Conservation (phyloP, 2,113 vertebrate genomes). For the Abramis brama region DNA sequence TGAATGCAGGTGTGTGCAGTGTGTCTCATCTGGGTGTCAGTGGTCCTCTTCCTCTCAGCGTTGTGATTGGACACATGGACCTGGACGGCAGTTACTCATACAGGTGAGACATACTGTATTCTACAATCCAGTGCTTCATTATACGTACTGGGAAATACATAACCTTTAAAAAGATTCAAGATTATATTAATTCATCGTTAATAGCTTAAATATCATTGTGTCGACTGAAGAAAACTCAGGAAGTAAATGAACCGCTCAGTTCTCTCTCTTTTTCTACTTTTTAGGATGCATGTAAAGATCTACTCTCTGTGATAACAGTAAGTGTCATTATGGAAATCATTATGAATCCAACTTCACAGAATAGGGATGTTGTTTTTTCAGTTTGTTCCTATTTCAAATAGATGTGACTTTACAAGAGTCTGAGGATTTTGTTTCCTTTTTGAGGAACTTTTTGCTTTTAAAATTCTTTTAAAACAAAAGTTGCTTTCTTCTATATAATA, state of each 20-base stretch:
- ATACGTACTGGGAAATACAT: neutral
- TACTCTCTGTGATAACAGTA: neutral
- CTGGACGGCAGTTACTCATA: neutral
- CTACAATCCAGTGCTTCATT: neutral
- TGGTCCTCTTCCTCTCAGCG: constrained; percentile 47
- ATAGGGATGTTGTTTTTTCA: neutral
- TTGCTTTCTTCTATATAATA: neutral
- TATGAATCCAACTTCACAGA: neutral
- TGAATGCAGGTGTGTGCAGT: constrained; percentile 59
- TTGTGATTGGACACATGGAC: constrained; percentile 42
- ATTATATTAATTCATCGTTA: neutral
- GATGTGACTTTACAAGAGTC: neutral
- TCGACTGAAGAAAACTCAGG: neutral
- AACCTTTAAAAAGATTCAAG: neutral
- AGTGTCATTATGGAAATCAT: neutral
- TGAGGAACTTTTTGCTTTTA: neutral
- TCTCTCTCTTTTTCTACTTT: neutral
- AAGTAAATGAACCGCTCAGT: neutral
- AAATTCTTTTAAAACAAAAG: neutral
- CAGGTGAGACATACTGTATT: constrained; percentile 29
- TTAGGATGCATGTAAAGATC: constrained; percentile 40
- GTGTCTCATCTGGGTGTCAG: constrained; percentile 60
- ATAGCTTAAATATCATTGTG: neutral
- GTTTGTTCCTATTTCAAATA: neutral
- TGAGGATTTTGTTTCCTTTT: neutral